phyloP scores from a whole-genome alignment of 2,113 vertebrate species.

The Rattus rattus region DNA sequence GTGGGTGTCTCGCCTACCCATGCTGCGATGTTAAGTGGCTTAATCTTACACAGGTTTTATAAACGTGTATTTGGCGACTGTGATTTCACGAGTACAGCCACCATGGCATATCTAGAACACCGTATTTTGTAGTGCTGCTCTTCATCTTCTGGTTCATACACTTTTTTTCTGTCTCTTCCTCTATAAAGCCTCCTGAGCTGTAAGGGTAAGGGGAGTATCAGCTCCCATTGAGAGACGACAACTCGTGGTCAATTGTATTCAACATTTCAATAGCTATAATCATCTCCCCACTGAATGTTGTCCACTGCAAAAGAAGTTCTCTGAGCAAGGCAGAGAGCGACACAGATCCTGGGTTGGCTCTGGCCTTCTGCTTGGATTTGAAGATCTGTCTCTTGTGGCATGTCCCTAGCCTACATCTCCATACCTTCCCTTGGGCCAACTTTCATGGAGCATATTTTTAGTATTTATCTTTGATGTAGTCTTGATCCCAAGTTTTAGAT shows the following conservation, averaged over 20 bases:
- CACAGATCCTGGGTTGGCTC: background rate
- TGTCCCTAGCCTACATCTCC: no score
- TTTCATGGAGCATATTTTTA: background rate
- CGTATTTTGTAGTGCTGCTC: background rate
- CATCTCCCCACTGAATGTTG: background rate
- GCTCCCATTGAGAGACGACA: no score
- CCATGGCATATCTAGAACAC: background rate
- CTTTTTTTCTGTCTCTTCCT: background rate
- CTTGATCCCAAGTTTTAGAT: background rate
- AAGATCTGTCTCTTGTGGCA: background rate
- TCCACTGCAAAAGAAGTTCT: background rate
- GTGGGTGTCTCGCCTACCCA: background rate
- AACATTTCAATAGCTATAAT: background rate
- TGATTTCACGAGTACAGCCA: background rate
- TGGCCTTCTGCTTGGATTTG: background rate
- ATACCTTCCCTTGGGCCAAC: background rate
- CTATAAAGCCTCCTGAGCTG: no score
- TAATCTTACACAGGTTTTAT: background rate
- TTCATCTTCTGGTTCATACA: background rate
- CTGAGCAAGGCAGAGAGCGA: no score
- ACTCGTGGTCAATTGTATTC: background rate
- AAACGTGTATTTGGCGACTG: no score
- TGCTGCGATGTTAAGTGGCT: background rate
- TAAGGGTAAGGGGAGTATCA: background rate
- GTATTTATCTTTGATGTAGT: background rate